Evolutionary conservation across 2,113 vertebrate genomes (phyloP).

Genomic region (Aspidoscelis tigris): DNA sequence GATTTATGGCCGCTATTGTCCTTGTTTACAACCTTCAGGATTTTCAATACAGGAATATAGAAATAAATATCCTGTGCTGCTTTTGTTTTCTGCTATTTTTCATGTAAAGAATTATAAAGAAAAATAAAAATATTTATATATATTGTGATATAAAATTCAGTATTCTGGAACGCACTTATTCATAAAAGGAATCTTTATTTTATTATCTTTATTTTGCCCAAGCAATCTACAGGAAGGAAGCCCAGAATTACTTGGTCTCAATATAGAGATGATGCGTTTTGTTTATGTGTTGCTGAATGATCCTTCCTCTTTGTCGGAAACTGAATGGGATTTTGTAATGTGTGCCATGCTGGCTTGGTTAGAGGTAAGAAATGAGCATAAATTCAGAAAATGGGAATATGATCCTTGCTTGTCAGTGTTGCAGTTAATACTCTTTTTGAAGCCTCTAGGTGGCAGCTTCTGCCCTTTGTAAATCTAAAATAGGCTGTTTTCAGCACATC

Average conservation of each 20-base stretch:
- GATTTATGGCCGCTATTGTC: background rate
- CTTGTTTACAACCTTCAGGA: background rate
- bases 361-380: constrained; percentile 78
- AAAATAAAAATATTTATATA: background rate
- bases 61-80: background rate
- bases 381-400: background rate
- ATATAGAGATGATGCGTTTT: constrained; percentile 91
- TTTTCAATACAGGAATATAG: background rate
- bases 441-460: constrained; percentile 58
- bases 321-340: constrained; percentile 95
- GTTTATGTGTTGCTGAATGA: constrained; percentile 83
- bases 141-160: background rate
- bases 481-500: background rate
- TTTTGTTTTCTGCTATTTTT: background rate
- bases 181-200: background rate
- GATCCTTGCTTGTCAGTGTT: background rate
- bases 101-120: background rate
- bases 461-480: constrained; percentile 5
- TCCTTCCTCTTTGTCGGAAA: constrained; percentile 74
- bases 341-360: constrained; percentile 96
- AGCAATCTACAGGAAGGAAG: constrained; percentile 86
- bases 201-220: constrained; percentile 53
- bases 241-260: constrained; percentile 80
- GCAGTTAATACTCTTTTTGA: background rate
- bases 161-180: background rate